Base-by-base conservation (phyloP, 2,797 vertebrate genomes). In the Cyclopterus lumpus region DNA sequence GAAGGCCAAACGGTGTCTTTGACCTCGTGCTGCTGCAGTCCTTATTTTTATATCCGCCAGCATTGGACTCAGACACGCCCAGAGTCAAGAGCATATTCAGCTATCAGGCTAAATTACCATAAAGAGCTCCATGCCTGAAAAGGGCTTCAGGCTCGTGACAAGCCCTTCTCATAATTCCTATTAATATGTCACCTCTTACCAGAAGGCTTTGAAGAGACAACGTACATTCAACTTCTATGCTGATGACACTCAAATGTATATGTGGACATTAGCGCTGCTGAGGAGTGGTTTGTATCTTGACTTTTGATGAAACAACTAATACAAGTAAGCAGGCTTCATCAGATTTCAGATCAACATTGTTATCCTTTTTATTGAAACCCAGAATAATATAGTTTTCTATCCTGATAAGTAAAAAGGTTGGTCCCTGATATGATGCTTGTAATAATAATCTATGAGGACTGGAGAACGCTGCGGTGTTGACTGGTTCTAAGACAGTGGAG, bases 401-500 rank as follows among this genome's bases (percentile, higher is more conserved):
- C 38, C 32, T 46, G 26, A n/a, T 38, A 54, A 68, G 11, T 48
- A 20, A 46, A 71, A 71, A 80, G n/a, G 83, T 77, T 40, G 62
- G 34, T 59, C 60, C 63, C 75, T 62, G 59, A 77, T 76, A 61
- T 66, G 71, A 70, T 44, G 36, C 32, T 73, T 80, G 46, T 68
- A 71, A 86, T 59, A 5, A 71, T 22, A 85, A 80, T 79, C 64
- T 69, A 67, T 6, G 16, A 59, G 36, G 26, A 11, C 10, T 59
- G 26, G 32, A 62, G 46, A 30, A 44, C 65, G n/a, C n/a, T n/a
- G n/a, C n/a, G n/a, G n/a, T n/a, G n/a, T n/a, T n/a, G 67, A 79
- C 38, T 73, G 55, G 28, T 63, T 74, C 15, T 63, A 12, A 44
- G 32, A 71, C 48, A 58, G 26, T 26, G 11, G 16, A 10, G 8